Evolutionary conservation across 1,140 invertebrate species (phyloP).

Genomic region (Mactra quadrangularis): DNA sequence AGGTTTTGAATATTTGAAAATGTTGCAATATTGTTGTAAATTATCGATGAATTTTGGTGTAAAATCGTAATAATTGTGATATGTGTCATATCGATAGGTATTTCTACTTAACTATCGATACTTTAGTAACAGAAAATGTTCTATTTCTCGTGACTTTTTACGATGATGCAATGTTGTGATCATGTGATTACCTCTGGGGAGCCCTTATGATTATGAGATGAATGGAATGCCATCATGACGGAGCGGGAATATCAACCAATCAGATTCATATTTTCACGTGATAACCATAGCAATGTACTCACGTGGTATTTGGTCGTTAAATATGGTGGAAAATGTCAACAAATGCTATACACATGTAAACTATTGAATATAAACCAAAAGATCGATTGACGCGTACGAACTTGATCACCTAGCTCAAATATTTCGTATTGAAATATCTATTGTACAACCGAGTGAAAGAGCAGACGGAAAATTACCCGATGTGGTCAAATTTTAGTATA

Average conservation of each 20-base stretch:
- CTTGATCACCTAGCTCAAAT: constrained; percentile 42
- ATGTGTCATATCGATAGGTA: too few species aligned
- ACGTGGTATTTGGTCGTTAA: constrained; percentile 24
- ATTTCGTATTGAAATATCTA: too few species aligned
- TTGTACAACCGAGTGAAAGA: too few species aligned
- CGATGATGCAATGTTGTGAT: constrained; percentile 60
- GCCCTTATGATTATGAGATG: constrained; percentile 63
- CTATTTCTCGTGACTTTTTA: background rate
- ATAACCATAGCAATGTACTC: constrained; percentile 35
- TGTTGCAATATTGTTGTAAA: background rate
- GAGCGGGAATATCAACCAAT: constrained; percentile 65
- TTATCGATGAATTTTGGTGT: too few species aligned
- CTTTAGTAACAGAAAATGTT: background rate
- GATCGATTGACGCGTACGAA: constrained; percentile 32
- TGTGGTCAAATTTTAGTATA: too few species aligned
- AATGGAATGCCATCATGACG: constrained; percentile 72
- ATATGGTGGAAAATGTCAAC: constrained; percentile 58
- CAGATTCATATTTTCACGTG: constrained; percentile 50
- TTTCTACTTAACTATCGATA: too few species aligned
- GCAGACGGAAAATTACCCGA: too few species aligned
- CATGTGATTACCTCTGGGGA: background rate
- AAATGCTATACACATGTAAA: constrained; percentile 41
- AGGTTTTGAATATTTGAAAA: background rate
- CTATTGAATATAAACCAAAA: background rate
- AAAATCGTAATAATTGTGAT: too few species aligned